A percentile compares a stretch with the other conserved stretches of the same genome.
Evolutionary conservation across 1,140 invertebrate species (phyloP).

Genomic region (Drosophila takahashii): DNA sequence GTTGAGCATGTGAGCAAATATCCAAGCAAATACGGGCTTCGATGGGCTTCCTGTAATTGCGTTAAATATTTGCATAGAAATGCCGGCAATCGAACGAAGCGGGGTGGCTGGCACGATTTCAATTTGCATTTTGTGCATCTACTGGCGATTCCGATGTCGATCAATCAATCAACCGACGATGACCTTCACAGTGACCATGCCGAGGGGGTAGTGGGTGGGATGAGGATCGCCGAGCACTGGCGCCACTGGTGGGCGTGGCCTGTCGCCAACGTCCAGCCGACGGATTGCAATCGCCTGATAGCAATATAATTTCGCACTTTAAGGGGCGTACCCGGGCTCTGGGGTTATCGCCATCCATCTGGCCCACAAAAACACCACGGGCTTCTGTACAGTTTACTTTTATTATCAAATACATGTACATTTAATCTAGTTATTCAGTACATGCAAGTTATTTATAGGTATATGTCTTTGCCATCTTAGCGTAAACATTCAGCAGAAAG

Average conservation of each 20-base stretch:
- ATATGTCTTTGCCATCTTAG: constrained; percentile 38
- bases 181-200: constrained; percentile 59
- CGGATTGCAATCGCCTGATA: constrained; percentile 17
- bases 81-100: constrained; percentile 1
- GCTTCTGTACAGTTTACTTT: constrained; percentile 35
- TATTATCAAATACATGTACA: constrained; percentile 51
- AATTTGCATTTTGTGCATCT: constrained; percentile 56
- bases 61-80: constrained; percentile 66
- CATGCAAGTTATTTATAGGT: constrained; percentile 16
- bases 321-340: constrained; percentile 26
- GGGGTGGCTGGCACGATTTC: constrained; percentile 54
- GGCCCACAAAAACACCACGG: constrained; percentile 8
- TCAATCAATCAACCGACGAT: constrained; percentile 53
- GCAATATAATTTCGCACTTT: constrained; percentile 6
- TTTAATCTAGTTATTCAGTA: constrained; percentile 4
- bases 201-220: background rate
- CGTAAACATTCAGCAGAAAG: constrained; percentile 20
- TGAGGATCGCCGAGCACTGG: constrained; percentile 10
- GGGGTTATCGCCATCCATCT: constrained; percentile 32
- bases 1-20: constrained; percentile 47
- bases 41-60: constrained; percentile 51
- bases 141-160: constrained; percentile 38
- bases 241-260: constrained; percentile 48
- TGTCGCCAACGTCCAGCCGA: constrained; percentile 15
- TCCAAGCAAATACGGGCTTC: constrained; percentile 27